Base-by-base conservation (phyloP, 2,888 invertebrate genomes). In the Phlogophora meticulosa region DNA sequence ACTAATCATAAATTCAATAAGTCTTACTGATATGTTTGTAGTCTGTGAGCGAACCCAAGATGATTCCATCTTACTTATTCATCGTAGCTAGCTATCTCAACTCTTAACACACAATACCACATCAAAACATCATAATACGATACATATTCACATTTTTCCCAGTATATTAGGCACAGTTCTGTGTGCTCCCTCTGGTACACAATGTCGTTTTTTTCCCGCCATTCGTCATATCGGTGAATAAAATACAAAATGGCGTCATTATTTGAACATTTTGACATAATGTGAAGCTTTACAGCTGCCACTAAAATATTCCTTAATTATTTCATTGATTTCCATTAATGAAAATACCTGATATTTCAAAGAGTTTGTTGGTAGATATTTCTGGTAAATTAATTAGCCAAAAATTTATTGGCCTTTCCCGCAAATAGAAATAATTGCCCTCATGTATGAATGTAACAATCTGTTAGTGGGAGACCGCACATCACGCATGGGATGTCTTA, bases 161-260 rank as follows among this genome's bases (percentile, higher is more conserved):
- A 28, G 57, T 38, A 20, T 24, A 71, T 42, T 46, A 57, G n/a
- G 22, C 52, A 48, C 28, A 24, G 7, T 20, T 32, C 36, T 28
- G 38, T 10, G 22, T 42, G 61, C 59, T 58, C 61, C 24, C 22
- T 64, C 40, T 45, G 20, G 45, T 20, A 38, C 61, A 59, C 57
- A 70, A 73, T 62, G 74, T 52, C 45, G 51, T 65, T 53, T 34
- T 65, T 64, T 60, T 64, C 45, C 17, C 49, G 45, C 42, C 51
- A 55, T 34, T 49, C 46, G 36, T 40, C 34, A 38, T 20, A 22
- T 40, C 64, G 52, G 49, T 22, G 7, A 55, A 58, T 45, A 28
- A 55, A 36, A 75, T 57, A 68, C 38, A 68, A 68, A 49, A 75
- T 75, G 57, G 45, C 49, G 70, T 59, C 70, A 17, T 75, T 66